These are phyloP conservation scores for Mythimna impura DNA, from an alignment of 2,888 invertebrate species.

Conservation along the genomic window DNA sequence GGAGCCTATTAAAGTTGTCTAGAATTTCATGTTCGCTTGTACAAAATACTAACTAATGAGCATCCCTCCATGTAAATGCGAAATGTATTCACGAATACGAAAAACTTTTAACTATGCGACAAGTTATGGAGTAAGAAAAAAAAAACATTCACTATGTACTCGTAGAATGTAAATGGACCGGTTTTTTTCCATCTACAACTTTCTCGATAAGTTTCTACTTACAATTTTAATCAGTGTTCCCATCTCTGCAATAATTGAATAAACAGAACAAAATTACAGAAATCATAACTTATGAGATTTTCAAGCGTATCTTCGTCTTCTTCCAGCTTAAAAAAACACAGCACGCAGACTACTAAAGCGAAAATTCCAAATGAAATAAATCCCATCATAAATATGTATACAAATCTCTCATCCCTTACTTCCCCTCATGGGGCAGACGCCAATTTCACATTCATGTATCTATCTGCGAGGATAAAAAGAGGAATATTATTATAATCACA, in stretches of 20 bases:
- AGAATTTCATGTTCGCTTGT: neutral
- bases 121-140: neutral
- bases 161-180: neutral
- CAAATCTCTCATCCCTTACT: slow-evolving; percentile 8
- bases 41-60: neutral
- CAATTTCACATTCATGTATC: slow-evolving; percentile 33
- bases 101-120: neutral
- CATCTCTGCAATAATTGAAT: neutral
- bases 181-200: neutral
- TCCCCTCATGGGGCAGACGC: slow-evolving; percentile 8
- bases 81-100: neutral
- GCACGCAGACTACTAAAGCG: neutral
- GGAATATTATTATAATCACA: slow-evolving; percentile 23
- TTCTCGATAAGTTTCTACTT: neutral
- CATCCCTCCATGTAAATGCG: neutral
- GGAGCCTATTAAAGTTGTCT: neutral
- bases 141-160: neutral
- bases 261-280: neutral
- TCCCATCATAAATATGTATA: slow-evolving; percentile 41
- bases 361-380: slow-evolving; percentile 19
- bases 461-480: slow-evolving; percentile 15
- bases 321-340: neutral
- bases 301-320: neutral
- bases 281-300: neutral
- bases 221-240: neutral